Percentiles rank a stretch among this genome's conserved stretches.
These are phyloP conservation scores for Mechanitis mazaeus DNA, from an alignment of 2,888 invertebrate genomes.

Conservation along the genomic window DNA sequence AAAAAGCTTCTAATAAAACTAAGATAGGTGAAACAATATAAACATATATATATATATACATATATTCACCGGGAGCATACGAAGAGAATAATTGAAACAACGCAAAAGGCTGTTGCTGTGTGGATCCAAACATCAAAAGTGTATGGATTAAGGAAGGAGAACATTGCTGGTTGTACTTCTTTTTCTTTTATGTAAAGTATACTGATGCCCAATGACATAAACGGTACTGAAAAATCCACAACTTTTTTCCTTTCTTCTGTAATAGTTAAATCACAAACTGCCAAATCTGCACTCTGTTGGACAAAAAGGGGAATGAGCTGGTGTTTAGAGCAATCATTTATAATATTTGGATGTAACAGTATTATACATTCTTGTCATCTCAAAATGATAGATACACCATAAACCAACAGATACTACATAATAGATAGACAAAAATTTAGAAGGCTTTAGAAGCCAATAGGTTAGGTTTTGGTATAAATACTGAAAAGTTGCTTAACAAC, in stretches of 20 bases:
- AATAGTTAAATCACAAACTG: conserved; percentile 87
- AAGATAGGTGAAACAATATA: too few relatives aligned
- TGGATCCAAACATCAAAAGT: conserved; percentile 91
- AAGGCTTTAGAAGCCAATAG: too few relatives aligned
- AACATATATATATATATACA: conserved; percentile 4
- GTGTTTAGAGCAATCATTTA: too few relatives aligned
- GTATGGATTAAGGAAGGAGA: conserved; percentile 92
- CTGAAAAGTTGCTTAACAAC: neutral
- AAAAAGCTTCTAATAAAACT: conserved; percentile 5
- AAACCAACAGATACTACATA: too few relatives aligned
- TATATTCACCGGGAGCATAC: conserved; percentile 82
- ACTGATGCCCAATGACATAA: conserved; percentile 95
- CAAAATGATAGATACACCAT: too few relatives aligned
- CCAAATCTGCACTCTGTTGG: conserved; percentile 59
- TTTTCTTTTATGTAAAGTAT: conserved; percentile 89
- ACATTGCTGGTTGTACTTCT: conserved; percentile 84
- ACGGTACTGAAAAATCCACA: conserved; percentile 96
- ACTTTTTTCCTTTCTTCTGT: conserved; percentile 91
- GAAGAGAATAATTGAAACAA: conserved; percentile 88
- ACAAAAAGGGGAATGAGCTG: conserved; percentile 9
- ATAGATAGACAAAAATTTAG: too few relatives aligned
- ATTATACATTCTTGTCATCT: too few relatives aligned
- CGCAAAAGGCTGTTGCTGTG: conserved; percentile 88
- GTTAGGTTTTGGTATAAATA: neutral
- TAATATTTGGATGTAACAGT: too few relatives aligned